A percentile compares a stretch with the other conserved stretches of the same genome.
These are phyloP conservation scores for Hyles euphorbiae DNA, from an alignment of 1,140 invertebrate genomes.

Conservation along the genomic window DNA sequence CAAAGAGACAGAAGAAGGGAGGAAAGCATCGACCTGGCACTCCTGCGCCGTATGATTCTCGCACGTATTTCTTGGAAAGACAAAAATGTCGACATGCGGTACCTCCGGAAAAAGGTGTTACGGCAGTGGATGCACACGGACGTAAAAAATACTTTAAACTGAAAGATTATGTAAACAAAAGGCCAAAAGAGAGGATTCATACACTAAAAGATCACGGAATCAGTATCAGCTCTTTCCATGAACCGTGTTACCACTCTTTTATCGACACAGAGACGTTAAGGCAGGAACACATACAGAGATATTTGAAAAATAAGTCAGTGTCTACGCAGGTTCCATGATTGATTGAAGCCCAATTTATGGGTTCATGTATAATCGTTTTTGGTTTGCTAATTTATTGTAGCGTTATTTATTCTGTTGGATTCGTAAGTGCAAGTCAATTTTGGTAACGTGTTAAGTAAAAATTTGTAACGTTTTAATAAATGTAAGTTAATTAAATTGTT, in stretches of 20 bases:
- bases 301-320: slow-evolving; percentile 21
- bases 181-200: slow-evolving; percentile 40
- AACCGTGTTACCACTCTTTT: slow-evolving; percentile 61
- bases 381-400: slow-evolving; percentile 29
- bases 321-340: slow-evolving; percentile 21
- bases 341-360: slow-evolving; percentile 16
- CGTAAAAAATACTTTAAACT: slow-evolving; percentile 54
- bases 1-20: slow-evolving; percentile 19
- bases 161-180: slow-evolving; percentile 37
- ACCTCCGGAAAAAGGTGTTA: slow-evolving; percentile 53
- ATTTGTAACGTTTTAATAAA: slow-evolving; percentile 52
- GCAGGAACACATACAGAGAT: slow-evolving; percentile 33
- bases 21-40: slow-evolving; percentile 6
- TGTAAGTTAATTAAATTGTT: slow-evolving; percentile 27
- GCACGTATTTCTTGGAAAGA: slow-evolving; percentile 19
- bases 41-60: slow-evolving; percentile 15
- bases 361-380: slow-evolving; percentile 22
- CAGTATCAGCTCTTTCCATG: slow-evolving; percentile 59
- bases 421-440: slow-evolving; percentile 44
- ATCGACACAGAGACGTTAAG: slow-evolving; percentile 49
- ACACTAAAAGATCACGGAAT: slow-evolving; percentile 41
- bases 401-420: slow-evolving; percentile 12
- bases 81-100: slow-evolving; percentile 44
- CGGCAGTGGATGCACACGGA: slow-evolving; percentile 44
- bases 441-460: slow-evolving; percentile 53